phyloP scores from a whole-genome alignment of 2,888 invertebrate genomes.

The Megamerina dolium region DNA sequence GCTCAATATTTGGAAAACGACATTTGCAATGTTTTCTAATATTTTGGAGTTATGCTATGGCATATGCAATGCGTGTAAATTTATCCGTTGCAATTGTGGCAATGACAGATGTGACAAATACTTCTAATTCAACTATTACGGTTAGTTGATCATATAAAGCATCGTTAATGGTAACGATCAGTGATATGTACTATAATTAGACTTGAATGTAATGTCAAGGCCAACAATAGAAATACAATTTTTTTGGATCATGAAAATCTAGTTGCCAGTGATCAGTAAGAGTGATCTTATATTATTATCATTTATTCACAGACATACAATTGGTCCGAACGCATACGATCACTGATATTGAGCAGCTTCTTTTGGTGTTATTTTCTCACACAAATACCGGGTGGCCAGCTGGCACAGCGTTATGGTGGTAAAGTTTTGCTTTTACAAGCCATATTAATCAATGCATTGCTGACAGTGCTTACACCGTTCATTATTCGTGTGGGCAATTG shows the following conservation, averaged over 20 bases:
- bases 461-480: conserved; percentile 62
- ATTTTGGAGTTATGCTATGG: neutral
- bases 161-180: too few relatives aligned
- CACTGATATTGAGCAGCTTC: conserved; percentile 59
- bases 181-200: too few relatives aligned
- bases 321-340: conserved; percentile 56
- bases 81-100: conserved; percentile 7
- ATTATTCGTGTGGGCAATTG: conserved; percentile 61
- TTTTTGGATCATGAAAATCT: too few relatives aligned
- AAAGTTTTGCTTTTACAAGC: conserved; percentile 57
- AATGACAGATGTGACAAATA: too few relatives aligned
- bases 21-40: conserved; percentile 7
- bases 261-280: too few relatives aligned
- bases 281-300: too few relatives aligned
- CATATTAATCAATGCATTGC: conserved; percentile 56
- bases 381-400: conserved; percentile 60
- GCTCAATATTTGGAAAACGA: conserved; percentile 2
- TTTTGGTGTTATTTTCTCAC: conserved; percentile 64
- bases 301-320: conserved; percentile 55
- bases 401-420: conserved; percentile 68
- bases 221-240: too few relatives aligned
- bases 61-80: conserved; percentile 8
- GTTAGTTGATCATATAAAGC: too few relatives aligned
- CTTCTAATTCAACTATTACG: too few relatives aligned
- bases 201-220: too few relatives aligned